phyloP scores from a whole-genome alignment of 2,113 vertebrate genomes.

The Etheostoma cragini region DNA sequence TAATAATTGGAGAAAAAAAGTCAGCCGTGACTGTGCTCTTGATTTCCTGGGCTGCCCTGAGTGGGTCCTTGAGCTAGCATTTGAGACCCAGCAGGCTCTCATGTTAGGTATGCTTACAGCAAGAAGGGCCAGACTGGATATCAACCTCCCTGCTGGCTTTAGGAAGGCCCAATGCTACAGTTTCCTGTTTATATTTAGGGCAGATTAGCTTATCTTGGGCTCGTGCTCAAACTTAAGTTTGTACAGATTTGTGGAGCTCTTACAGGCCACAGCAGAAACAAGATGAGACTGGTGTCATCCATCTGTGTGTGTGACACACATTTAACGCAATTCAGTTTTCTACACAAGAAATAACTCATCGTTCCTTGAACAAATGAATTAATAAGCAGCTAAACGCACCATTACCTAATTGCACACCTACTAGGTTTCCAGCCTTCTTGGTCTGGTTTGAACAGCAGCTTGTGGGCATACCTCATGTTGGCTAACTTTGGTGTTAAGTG shows the following conservation, averaged over 20 bases:
- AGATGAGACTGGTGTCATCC: background rate
- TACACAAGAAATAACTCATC: background rate
- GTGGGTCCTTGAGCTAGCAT: conserved; percentile 14
- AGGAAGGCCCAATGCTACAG: conserved; percentile 58
- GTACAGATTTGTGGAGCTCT: conserved; percentile 21
- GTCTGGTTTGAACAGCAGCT: too few species aligned
- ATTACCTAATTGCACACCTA: too few species aligned
- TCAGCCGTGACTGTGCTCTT: conserved; percentile 5
- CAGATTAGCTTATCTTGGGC: conserved; percentile 48
- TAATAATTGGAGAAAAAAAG: conserved; percentile 8
- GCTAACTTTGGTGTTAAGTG: too few species aligned
- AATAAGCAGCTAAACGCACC: too few species aligned
- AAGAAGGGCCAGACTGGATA: conserved; percentile 23
- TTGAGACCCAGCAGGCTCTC: conserved; percentile 36
- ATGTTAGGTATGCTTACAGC: conserved; percentile 34
- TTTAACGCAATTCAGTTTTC: too few species aligned
- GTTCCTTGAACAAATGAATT: background rate
- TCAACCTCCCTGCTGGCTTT: conserved; percentile 30
- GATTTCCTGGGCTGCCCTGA: conserved; percentile 9
- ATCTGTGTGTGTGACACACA: background rate
- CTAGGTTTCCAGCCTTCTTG: too few species aligned
- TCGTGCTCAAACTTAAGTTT: background rate
- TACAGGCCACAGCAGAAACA: background rate
- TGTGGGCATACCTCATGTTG: too few species aligned
- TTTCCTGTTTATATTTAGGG: conserved; percentile 66